Evolutionary conservation across 2,888 invertebrate genomes (phyloP), one percentile per base, ranked within the genome.

Genomic region (Tridacna gigas): DNA sequence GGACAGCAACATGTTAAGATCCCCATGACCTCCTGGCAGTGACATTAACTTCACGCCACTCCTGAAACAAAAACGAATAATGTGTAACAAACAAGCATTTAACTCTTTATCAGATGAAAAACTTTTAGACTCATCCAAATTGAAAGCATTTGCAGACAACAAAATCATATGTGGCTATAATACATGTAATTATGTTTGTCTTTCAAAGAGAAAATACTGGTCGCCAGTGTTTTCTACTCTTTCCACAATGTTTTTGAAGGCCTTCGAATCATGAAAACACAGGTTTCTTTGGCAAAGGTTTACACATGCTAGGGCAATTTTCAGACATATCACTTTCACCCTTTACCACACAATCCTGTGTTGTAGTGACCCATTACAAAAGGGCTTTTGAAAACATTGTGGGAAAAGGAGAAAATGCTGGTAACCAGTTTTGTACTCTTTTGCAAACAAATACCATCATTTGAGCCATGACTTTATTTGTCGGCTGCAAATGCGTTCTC

Each of bases 1-100:
- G 0, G 95, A 95, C 79, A 96, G 94, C 22, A 95, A 94, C 89
- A 96, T 94, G 88, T 95, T 95, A 25, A 96, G 93, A 87, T 95
- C 95, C 74, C 93, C 91, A 89, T 95, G 95, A 0, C 95, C 95
- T 84, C 94, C 94, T 74, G 95, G 93, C 67, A 95, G 90, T 0
- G 95, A 95, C 86, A 95, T 91, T 87, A 95, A 89, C 79, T 95
- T 93, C n/a, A 95, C 94, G 77, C 95, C 95, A 88, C 95, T 95
- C 93, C 95, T 95, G 89, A 66, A 93, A 82, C n/a, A 25, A 67
- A n/a, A n/a, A n/a, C n/a, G n/a, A n/a, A 51, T 51, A 18, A 51
- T 51, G 18, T 51, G 18, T 13, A 13, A 13, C 51, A 51, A 13
- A 13, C 18, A n/a, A n/a, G n/a, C n/a, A 63, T 22, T 65, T 65